Evolutionary conservation across 2,113 vertebrate genomes (phyloP), one percentile per base, ranked within the genome.

Genomic region (Amblyopsis rosae): DNA sequence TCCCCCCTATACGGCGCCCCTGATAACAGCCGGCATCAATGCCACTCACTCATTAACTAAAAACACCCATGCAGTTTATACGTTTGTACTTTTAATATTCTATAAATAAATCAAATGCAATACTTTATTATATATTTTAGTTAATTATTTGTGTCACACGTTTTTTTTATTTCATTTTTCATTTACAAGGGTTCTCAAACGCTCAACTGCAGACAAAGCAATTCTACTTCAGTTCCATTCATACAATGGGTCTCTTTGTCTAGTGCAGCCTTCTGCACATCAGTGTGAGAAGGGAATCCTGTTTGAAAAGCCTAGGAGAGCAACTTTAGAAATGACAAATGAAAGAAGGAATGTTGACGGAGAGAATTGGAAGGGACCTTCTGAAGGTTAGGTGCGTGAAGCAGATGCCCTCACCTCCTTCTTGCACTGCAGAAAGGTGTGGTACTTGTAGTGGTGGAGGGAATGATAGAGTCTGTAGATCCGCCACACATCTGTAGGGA

Each of bases 401-500:
- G 26, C 4, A 12, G 12, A 8, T n/a, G 15, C 5, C 9, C 92
- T 88, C 86, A 96, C 95, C 94, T 96, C 94, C 81, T 94, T 94
- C 74, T 95, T 95, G 85, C 95, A 96, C 76, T 93, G 94, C 76
- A 96, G 91, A 73, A 96, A 96, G 58, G 94, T 96, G 86, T 96
- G 95, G 82, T 96, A 96, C 69, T 96, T 96, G 87, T 95, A 96
- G 91, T 96, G 95, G 86, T 96, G 95, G 62, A 96, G 93, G n/a
- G 95, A 95, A 71, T 96, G 95, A 81, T 96, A 96, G 9, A 96
- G 92, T 12, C 93, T 94, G 87, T 95, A 96, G 68, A 95, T 89
- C 35, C 91, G 88, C 1, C 93, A 95, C 11, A 91, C 94, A 67
- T 96, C 95, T 46, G 93, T 90, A 0, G 95, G 93, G 56, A 96